Percentiles rank a stretch among this genome's conserved stretches.
phyloP scores from a whole-genome alignment of 2,797 vertebrate genomes.

The Dipus sagitta region DNA sequence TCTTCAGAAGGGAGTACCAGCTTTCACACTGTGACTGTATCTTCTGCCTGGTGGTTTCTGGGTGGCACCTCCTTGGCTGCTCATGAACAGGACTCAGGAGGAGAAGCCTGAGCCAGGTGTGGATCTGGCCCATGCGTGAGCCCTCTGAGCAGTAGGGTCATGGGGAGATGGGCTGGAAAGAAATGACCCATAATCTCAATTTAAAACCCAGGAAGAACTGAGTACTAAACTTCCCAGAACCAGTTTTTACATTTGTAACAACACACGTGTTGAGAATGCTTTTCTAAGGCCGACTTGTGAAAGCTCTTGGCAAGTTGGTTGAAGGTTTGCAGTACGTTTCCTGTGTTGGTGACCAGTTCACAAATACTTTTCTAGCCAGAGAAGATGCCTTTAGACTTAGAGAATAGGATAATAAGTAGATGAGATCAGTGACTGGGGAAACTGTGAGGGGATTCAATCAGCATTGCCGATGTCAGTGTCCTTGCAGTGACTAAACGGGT shows the following conservation, averaged over 20 bases:
- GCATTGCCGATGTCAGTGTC: background rate
- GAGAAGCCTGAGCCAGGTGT: background rate
- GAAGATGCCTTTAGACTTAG: constrained; percentile 47
- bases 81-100: background rate
- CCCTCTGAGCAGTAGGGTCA: background rate
- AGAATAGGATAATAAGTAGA: constrained; percentile 12
- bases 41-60: constrained; percentile 53
- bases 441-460: background rate
- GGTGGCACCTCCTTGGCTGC: constrained; percentile 11
- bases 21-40: constrained; percentile 40
- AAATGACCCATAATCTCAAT: constrained; percentile 21
- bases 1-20: constrained; percentile 55
- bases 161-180: constrained; percentile 25
- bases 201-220: constrained; percentile 52
- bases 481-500: constrained; percentile 6
- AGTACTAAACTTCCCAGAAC: constrained; percentile 33
- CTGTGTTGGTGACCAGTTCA: background rate
- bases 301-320: background rate
- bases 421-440: constrained; percentile 48
- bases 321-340: background rate
- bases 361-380: constrained; percentile 2
- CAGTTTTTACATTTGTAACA: constrained; percentile 37
- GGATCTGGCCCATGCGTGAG: background rate
- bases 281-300: background rate
- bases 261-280: background rate